phyloP scores from a whole-genome alignment of 2,113 vertebrate species.

The Corydoras maculifer region DNA sequence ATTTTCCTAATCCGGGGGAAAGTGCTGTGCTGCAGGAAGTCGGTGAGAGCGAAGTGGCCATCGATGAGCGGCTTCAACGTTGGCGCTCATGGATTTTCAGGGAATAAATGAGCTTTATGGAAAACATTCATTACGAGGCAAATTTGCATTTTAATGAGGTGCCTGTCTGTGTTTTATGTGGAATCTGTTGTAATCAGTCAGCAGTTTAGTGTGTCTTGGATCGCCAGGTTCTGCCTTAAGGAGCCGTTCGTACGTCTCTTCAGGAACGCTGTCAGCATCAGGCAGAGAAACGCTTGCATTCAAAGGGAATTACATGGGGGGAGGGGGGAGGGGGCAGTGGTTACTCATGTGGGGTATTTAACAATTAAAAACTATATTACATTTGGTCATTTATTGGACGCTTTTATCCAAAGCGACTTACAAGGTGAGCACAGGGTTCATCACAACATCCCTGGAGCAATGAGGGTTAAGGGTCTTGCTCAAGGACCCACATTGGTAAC shows the following conservation, averaged over 20 bases:
- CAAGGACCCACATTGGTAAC: too few species aligned
- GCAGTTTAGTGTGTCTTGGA: background rate
- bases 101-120: background rate
- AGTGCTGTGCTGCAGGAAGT: slow-evolving; percentile 31
- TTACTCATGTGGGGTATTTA: too few species aligned
- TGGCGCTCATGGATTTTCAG: slow-evolving; percentile 10
- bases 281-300: too few species aligned
- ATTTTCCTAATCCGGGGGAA: slow-evolving; percentile 48
- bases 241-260: background rate
- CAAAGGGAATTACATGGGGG: too few species aligned
- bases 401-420: too few species aligned
- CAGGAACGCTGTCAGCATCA: background rate
- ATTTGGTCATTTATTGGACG: too few species aligned
- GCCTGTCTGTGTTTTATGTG: background rate
- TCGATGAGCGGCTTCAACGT: background rate
- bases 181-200: background rate
- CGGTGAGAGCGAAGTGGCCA: background rate
- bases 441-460: too few species aligned
- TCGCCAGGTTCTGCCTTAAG: background rate
- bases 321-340: too few species aligned
- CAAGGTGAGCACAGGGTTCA: too few species aligned
- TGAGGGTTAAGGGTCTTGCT: too few species aligned
- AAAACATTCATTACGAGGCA: slow-evolving; percentile 1
- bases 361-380: too few species aligned
- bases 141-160: slow-evolving; percentile 19